Percentiles rank a stretch among this genome's conserved stretches.
phyloP scores from a whole-genome alignment of 2,888 invertebrate species.

The Volucella zonaria region DNA sequence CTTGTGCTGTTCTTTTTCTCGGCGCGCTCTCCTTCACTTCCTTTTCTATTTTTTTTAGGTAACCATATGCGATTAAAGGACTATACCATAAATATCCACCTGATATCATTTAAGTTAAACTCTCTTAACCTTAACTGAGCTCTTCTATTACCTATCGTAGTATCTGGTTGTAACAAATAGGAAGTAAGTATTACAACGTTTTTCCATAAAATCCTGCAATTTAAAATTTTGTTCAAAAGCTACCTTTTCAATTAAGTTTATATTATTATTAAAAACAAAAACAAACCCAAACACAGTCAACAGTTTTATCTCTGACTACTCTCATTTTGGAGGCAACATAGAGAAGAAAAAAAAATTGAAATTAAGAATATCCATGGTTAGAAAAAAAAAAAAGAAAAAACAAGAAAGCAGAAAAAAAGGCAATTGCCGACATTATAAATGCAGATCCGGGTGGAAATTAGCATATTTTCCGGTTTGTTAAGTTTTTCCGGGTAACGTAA shows the following conservation, averaged over 20 bases:
- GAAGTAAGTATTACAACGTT: too few relatives aligned
- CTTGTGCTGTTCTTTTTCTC: too few relatives aligned
- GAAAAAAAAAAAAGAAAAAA: slow-evolving; percentile 56
- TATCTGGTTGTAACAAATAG: too few relatives aligned
- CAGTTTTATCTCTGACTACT: neutral
- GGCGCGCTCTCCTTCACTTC: too few relatives aligned
- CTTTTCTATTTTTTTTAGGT: too few relatives aligned
- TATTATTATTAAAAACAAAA: neutral
- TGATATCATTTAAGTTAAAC: too few relatives aligned
- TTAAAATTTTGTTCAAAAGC: too few relatives aligned
- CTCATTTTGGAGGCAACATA: neutral
- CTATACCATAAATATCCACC: too few relatives aligned
- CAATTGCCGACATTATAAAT: slow-evolving; percentile 63
- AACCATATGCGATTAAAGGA: too few relatives aligned
- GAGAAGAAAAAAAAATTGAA: slow-evolving; percentile 24
- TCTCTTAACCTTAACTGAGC: too few relatives aligned
- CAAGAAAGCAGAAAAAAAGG: slow-evolving; percentile 68
- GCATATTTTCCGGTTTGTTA: slow-evolving; percentile 72
- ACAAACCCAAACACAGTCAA: neutral
- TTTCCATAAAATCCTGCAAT: too few relatives aligned
- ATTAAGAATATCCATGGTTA: slow-evolving; percentile 56
- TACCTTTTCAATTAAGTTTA: neutral
- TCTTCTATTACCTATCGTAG: too few relatives aligned
- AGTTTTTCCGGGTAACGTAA: slow-evolving; percentile 60
- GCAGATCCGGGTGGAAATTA: slow-evolving; percentile 65